Evolutionary conservation across 2,113 vertebrate species (phyloP).

Genomic region (Micromys minutus): DNA sequence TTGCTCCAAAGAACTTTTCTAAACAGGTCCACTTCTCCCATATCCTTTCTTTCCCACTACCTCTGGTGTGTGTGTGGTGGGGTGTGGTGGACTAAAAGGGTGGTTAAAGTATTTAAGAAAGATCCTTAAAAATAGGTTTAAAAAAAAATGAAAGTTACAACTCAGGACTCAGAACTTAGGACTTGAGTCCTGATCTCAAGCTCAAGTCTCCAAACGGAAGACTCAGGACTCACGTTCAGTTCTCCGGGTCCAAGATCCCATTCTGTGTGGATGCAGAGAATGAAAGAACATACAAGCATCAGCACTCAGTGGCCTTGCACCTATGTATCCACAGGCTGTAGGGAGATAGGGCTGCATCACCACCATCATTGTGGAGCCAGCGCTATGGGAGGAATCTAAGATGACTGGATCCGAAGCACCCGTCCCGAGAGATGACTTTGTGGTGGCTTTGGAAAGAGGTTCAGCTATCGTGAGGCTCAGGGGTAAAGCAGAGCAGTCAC

Average conservation of each 20-base stretch:
- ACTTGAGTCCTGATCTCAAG: no score
- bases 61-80: no score
- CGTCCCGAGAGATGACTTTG: background rate
- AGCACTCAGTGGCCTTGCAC: background rate
- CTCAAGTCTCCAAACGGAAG: background rate
- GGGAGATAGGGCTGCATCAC: background rate
- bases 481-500: no score
- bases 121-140: no score
- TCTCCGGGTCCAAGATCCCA: background rate
- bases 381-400: accelerated
- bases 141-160: no score
- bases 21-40: no score
- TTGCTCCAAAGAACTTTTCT: no score
- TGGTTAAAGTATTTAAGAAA: no score
- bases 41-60: no score
- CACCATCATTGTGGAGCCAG: background rate
- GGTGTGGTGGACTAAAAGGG: no score
- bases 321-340: background rate
- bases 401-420: background rate
- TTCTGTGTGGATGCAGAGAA: background rate
- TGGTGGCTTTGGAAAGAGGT: background rate
- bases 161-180: background rate
- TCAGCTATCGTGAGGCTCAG: background rate
- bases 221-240: background rate
- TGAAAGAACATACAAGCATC: background rate